Evolutionary conservation across 2,888 invertebrate genomes (phyloP).

Genomic region (Podotricha telesiphe): DNA sequence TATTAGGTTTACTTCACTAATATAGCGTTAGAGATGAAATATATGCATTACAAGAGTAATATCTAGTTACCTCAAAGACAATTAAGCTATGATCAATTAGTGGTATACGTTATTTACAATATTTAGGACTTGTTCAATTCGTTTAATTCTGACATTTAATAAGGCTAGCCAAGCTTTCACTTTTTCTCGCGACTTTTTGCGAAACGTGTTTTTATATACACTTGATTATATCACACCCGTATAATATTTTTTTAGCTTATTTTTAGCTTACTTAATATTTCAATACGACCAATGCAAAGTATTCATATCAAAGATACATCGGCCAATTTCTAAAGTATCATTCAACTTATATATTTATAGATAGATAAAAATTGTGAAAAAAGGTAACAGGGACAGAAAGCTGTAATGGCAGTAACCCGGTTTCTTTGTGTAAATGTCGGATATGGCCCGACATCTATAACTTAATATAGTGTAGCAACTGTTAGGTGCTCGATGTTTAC

Average conservation of each 20-base stretch:
- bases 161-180: slow-evolving; percentile 32
- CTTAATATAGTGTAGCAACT: slow-evolving; percentile 29
- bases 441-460: slow-evolving; percentile 34
- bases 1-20: not conserved
- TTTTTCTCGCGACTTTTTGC: slow-evolving; percentile 33
- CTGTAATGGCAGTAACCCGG: slow-evolving; percentile 32
- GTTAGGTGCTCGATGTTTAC: slow-evolving; percentile 31
- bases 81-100: not conserved
- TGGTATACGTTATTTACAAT: not conserved
- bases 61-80: not conserved
- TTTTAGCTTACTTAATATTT: too few relatives aligned
- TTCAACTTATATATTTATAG: not conserved
- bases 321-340: slow-evolving; percentile 1
- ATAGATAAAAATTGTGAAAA: slow-evolving; percentile 13
- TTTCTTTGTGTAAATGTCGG: slow-evolving; percentile 34
- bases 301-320: too few relatives aligned
- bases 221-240: slow-evolving; percentile 22
- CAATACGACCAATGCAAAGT: too few relatives aligned
- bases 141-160: slow-evolving; percentile 28
- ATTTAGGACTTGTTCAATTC: not conserved
- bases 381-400: slow-evolving; percentile 24
- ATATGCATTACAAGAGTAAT: slow-evolving; percentile 2
- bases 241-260: not conserved
- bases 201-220: slow-evolving; percentile 27
- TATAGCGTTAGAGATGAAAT: slow-evolving; percentile 16